Base-by-base conservation (phyloP, 2,888 invertebrate species). In the Conops quadrifasciatus region DNA sequence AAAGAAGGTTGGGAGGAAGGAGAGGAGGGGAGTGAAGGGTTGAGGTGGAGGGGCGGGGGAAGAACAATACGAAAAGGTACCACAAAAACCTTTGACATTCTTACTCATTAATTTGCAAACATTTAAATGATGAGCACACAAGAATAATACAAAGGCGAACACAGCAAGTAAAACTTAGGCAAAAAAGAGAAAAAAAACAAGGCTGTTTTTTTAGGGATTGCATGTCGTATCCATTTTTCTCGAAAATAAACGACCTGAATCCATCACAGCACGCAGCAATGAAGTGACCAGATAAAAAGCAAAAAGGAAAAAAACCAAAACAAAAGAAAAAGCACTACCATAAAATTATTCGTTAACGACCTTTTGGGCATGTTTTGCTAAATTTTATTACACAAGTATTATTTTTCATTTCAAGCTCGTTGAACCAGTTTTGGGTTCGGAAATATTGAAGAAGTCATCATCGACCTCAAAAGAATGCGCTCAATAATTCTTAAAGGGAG, bases 101-200 rank as follows among this genome's bases (percentile, higher is more conserved):
- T 74, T 75, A 26, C 75, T 78, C 80, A 80, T 80, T 80, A 79
- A 80, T 80, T 80, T 80, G 76, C 75, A 70, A 72, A 73, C 66
- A 76, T 76, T 75, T 74, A 75, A 75, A 73, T 72, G 72, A 73
- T 77, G 75, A 76, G 75, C 75, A 67, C 70, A 49, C 21, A 64
- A 64, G 24, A 62, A 19, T 9, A 43, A 5, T 0, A 19, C 21
- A 24, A 49, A 49, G 49, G 13, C n/a, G 21, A 21, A 21, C 21
- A 45, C 21, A 16, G 2, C 21, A 49, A 63, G 13, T 43, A 24
- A 63, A 47, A 30, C 47, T 26, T 15, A 26, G 36, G n/a, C 3
- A 28, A 21, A 26, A 26, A 49, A 49, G 13, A 51, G 24, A 49
- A 51, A 9, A 26, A 47, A 51, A 51, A 51, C 47, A 24, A 51